These are phyloP conservation scores for Limosa lapponica DNA, from an alignment of 2,797 vertebrate genomes.

Conservation along the genomic window DNA sequence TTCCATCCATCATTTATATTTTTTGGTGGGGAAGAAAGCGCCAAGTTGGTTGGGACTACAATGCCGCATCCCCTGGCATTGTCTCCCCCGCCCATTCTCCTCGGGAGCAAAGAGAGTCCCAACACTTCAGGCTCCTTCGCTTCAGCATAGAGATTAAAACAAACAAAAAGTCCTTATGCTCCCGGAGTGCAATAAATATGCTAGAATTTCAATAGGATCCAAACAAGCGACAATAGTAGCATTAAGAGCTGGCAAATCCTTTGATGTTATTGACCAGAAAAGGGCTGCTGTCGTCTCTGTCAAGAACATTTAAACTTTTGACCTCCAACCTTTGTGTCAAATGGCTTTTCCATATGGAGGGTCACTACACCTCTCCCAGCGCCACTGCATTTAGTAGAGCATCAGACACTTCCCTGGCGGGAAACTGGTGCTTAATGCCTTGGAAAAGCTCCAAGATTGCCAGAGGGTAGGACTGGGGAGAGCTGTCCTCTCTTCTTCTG, in stretches of 20 bases:
- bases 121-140: neutral
- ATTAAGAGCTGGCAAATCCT: conserved; percentile 68
- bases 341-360: conserved; percentile 68
- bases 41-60: conserved; percentile 18
- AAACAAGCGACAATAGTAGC: conserved; percentile 62
- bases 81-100: neutral
- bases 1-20: conserved; percentile 34
- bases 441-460: neutral
- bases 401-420: conserved; percentile 14
- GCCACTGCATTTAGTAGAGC: conserved; percentile 15
- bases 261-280: conserved; percentile 77
- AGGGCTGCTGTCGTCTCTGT: conserved; percentile 69
- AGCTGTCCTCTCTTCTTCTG: neutral
- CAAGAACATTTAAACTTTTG: conserved; percentile 78
- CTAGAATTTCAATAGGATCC: conserved; percentile 74
- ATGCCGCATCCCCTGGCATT: conserved; percentile 25
- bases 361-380: conserved; percentile 43
- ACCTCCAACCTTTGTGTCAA: conserved; percentile 78
- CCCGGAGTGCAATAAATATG: conserved; percentile 65
- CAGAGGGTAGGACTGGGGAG: neutral
- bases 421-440: conserved; percentile 23
- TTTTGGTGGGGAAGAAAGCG: neutral
- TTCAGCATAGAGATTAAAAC: conserved; percentile 52
- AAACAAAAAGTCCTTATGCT: conserved; percentile 61
- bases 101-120: neutral